These are phyloP conservation scores for Acronicta leporina DNA, from an alignment of 2,888 invertebrate genomes.

Conservation along the genomic window DNA sequence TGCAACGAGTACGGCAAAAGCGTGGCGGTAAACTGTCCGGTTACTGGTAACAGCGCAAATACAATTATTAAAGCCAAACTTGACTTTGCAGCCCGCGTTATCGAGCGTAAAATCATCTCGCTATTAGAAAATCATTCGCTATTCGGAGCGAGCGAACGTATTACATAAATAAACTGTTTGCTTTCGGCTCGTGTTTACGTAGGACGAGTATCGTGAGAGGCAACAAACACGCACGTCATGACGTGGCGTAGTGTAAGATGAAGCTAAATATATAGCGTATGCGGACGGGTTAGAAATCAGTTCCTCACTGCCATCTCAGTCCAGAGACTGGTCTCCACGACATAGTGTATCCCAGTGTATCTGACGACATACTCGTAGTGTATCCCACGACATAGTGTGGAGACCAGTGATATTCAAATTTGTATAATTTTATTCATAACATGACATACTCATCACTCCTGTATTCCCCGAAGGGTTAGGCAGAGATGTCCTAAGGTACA, in stretches of 20 bases:
- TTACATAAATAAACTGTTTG: constrained; percentile 51
- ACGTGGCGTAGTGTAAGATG: constrained; percentile 19
- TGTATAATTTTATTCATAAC: too few relatives aligned
- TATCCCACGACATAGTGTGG: too few relatives aligned
- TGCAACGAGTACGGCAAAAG: constrained; percentile 35
- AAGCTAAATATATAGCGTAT: neutral
- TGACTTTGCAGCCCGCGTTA: constrained; percentile 11
- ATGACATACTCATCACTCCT: too few relatives aligned
- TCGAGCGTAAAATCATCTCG: constrained; percentile 30
- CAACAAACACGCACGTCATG: constrained; percentile 24
- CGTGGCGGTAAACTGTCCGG: neutral
- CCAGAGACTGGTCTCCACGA: too few relatives aligned
- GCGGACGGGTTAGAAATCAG: too few relatives aligned
- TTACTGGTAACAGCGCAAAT: constrained; percentile 6
- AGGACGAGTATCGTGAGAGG: constrained; percentile 39
- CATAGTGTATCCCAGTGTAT: too few relatives aligned
- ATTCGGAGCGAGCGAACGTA: constrained; percentile 31
- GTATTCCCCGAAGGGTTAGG: too few relatives aligned
- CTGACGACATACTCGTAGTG: too few relatives aligned
- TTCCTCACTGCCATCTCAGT: too few relatives aligned
- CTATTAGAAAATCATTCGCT: constrained; percentile 43
- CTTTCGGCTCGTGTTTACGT: constrained; percentile 44
- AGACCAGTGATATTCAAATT: too few relatives aligned
- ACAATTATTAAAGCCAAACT: constrained; percentile 19
- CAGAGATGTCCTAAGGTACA: too few relatives aligned